Conservation (phyloP, 2,888 invertebrate species). For the Lumbricus terrestris region DNA sequence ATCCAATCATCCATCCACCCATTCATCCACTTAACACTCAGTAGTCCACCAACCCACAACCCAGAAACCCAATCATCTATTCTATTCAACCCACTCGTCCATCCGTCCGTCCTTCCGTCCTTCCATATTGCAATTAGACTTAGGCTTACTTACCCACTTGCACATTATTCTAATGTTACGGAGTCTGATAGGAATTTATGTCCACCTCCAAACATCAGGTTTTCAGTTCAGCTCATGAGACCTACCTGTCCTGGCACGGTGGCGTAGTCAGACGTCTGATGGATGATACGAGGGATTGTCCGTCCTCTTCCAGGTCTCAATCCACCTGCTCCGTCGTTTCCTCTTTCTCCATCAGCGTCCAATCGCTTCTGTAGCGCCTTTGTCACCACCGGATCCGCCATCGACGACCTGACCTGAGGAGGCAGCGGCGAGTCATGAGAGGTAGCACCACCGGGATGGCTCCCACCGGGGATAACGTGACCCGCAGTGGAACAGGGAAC, state of each 20-base stretch:
- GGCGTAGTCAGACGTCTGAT: constrained; percentile 10
- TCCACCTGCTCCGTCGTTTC: background rate
- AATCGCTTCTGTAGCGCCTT: background rate
- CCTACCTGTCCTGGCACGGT: constrained; percentile 9
- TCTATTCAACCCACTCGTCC: background rate
- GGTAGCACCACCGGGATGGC: too few relatives aligned
- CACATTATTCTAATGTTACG: too few relatives aligned
- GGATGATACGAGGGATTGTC: background rate
- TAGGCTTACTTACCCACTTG: too few relatives aligned
- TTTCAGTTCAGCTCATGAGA: background rate
- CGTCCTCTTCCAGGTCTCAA: background rate
- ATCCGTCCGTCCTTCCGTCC: background rate
- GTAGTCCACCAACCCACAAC: too few relatives aligned
- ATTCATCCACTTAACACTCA: background rate
- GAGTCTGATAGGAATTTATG: too few relatives aligned
- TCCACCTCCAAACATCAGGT: too few relatives aligned
- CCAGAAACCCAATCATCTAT: too few relatives aligned
- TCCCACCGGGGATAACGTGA: background rate
- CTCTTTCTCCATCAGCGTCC: background rate
- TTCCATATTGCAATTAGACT: too few relatives aligned
- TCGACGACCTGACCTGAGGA: background rate
- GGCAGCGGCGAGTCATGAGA: too few relatives aligned
- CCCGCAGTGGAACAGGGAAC: background rate
- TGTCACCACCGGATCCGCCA: background rate
- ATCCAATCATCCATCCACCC: background rate